phyloP scores from a whole-genome alignment of 2,797 vertebrate genomes.

The Pterois miles region DNA sequence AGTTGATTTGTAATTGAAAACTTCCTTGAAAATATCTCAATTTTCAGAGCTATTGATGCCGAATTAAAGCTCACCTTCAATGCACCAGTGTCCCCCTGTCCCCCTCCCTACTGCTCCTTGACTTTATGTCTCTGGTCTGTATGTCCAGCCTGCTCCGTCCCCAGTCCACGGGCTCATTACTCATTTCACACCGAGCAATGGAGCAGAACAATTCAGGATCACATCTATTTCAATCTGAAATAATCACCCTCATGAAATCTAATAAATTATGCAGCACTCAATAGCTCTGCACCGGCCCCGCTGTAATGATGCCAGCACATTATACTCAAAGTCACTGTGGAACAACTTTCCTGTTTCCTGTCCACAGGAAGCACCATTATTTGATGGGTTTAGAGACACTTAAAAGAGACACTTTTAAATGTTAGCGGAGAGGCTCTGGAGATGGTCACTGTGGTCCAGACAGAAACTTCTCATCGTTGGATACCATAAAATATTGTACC shows the following conservation, averaged over 20 bases:
- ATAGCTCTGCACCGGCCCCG: constrained; percentile 45
- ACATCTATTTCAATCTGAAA: constrained; percentile 78
- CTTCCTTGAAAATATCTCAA: constrained; percentile 21
- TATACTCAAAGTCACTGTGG: constrained; percentile 64
- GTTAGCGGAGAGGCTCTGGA: not conserved
- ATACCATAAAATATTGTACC: not conserved
- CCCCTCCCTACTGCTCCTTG: constrained; percentile 35
- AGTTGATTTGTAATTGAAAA: constrained; percentile 34
- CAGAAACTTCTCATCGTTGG: not conserved
- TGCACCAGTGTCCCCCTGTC: constrained; percentile 27
- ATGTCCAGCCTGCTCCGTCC: constrained; percentile 35
- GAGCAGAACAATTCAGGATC: constrained; percentile 72
- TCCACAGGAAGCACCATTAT: constrained; percentile 5
- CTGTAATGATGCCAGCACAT: constrained; percentile 61
- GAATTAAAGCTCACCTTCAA: constrained; percentile 41
- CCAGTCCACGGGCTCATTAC: constrained; percentile 60
- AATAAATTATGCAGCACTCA: constrained; percentile 72
- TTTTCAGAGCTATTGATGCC: constrained; percentile 39
- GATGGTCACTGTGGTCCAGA: not conserved
- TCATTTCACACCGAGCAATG: constrained; percentile 61
- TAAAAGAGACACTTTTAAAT: not conserved
- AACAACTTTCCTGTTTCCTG: constrained; percentile 46
- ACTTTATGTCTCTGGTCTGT: constrained; percentile 42
- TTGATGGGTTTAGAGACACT: not conserved
- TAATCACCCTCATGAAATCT: constrained; percentile 71